Base-by-base conservation (phyloP, 2,888 invertebrate species). In the Phyto melanocephala region DNA sequence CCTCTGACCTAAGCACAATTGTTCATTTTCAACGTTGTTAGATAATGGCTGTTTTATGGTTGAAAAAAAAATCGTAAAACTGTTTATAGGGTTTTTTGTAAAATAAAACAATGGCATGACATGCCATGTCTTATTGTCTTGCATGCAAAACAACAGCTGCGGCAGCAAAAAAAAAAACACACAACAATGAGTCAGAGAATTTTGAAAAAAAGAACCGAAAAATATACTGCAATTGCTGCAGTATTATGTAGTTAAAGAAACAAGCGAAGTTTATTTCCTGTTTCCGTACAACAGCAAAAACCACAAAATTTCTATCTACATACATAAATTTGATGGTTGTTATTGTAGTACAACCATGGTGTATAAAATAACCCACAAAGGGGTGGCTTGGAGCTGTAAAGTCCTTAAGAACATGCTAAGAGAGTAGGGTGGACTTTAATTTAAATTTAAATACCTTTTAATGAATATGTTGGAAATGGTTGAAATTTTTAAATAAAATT, bases 191-290 rank as follows among this genome's bases (percentile, higher is more conserved):
- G 65, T 79, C 79, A 79, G 65, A 65, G 50, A 58, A 52, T 42
- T 67, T 33, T 35, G 0, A 52, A 5, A 65, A 65, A 37, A 58
- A 35, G 58, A 47, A 28, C 35, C 28, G 52, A 79, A 67, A 63
- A 35, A 35, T 72, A 75, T 72, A 75, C 79, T 71, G 79, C 78
- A 79, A 67, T 79, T 75, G 74, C 79, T 71, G 81, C 70, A 79
- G 79, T 76, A 75, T 79, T 79, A 60, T 75, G 71, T 75, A 75
- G 79, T 79, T 75, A 65, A 24, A 67, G 65, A 62, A 82, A 79
- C 70, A 79, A 82, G 75, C 79, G 65, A 82, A 82, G 79, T 82
- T 82, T 82, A 82, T 79, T 82, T 82, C 82, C 82, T 67, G 70
- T 75, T 82, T 82, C 81, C 81, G 63, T 52, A 13, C 56, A 40